Evolutionary conservation across 2,797 vertebrate genomes (phyloP).

Genomic region (Poeciliopsis infans): DNA sequence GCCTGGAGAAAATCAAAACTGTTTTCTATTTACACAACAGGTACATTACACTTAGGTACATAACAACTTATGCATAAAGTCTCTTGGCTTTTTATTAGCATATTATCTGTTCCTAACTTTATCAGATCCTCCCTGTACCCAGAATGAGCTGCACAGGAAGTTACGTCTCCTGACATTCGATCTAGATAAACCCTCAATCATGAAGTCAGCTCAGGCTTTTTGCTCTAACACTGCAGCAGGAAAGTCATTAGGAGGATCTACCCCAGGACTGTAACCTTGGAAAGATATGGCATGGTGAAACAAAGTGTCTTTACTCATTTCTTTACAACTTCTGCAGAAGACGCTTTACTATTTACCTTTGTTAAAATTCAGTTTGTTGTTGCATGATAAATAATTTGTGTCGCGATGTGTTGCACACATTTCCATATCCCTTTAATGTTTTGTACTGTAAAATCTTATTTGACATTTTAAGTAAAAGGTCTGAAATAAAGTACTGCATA

Average conservation of each 20-base stretch:
- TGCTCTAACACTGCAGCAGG: constrained; percentile 37
- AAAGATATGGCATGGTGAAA: constrained; percentile 43
- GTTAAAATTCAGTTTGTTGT: background rate
- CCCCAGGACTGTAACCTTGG: constrained; percentile 42
- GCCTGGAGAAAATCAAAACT: too few species aligned
- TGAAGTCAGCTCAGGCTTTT: constrained; percentile 52
- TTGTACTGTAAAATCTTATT: background rate
- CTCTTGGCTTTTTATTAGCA: constrained; percentile 19
- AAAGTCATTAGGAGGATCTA: constrained; percentile 54
- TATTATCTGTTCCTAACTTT: constrained; percentile 33
- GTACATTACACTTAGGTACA: too few species aligned
- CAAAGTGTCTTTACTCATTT: constrained; percentile 40
- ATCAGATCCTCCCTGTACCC: constrained; percentile 18
- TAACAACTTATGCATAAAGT: background rate
- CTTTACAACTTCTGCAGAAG: constrained; percentile 29
- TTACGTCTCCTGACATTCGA: constrained; percentile 44
- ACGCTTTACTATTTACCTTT: background rate
- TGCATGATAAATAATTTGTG: background rate
- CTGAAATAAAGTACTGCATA: background rate
- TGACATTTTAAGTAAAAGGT: background rate
- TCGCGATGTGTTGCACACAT: background rate
- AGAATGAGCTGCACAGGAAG: constrained; percentile 28
- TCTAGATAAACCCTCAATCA: constrained; percentile 60
- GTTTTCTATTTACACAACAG: too few species aligned
- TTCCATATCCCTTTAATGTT: background rate